Conservation (phyloP, 2,888 invertebrate genomes). For the Troides aeacus region DNA sequence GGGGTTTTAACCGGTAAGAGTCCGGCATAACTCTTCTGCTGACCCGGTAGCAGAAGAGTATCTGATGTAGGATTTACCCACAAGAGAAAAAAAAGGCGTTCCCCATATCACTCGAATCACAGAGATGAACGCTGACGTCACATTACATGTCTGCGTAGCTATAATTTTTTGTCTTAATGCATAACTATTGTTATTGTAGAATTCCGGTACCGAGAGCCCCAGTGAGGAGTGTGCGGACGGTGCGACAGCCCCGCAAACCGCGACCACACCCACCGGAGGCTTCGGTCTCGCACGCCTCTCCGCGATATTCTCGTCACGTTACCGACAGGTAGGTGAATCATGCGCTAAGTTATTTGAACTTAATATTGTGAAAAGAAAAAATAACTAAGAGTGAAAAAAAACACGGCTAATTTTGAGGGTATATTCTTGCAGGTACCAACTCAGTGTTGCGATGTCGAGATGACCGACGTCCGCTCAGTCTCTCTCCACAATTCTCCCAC, state of each 20-base stretch:
- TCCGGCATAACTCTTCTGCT: too few relatives aligned
- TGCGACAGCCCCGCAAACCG: conserved; percentile 22
- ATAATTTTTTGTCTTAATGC: not conserved
- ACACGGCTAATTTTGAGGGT: not conserved
- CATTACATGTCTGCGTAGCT: not conserved
- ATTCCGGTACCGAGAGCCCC: conserved; percentile 7
- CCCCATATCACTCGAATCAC: too few relatives aligned
- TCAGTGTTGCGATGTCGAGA: conserved; percentile 60
- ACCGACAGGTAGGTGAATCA: conserved; percentile 54
- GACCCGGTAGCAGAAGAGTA: too few relatives aligned
- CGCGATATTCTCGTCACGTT: conserved; percentile 64
- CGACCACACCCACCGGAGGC: conserved; percentile 35
- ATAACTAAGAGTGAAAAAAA: too few relatives aligned
- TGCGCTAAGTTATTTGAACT: not conserved
- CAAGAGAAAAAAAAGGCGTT: too few relatives aligned
- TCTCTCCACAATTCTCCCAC: conserved; percentile 49
- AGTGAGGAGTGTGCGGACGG: conserved; percentile 29
- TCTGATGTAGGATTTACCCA: too few relatives aligned
- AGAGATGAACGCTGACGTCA: not conserved
- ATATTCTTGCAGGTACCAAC: conserved; percentile 57
- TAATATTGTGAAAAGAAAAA: not conserved
- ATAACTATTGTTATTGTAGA: not conserved
- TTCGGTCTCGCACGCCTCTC: conserved; percentile 61
- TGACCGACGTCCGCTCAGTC: conserved; percentile 50
- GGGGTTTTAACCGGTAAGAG: too few relatives aligned